Evolutionary conservation across 1,140 invertebrate species (phyloP).

Genomic region (Ceratosolen solmsi): DNA sequence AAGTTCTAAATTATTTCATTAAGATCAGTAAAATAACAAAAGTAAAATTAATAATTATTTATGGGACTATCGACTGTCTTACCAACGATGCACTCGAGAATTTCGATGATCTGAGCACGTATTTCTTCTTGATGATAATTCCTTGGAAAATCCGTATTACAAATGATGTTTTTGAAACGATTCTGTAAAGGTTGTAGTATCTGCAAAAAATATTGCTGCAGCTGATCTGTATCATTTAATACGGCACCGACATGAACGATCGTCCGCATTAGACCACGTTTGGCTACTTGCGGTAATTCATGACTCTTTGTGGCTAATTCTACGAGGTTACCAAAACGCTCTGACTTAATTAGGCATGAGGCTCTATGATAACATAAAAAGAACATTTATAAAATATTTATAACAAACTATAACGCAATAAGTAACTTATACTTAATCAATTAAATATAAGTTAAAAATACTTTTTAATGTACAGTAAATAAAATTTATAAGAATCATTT

Average conservation of each 20-base stretch:
- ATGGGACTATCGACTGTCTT: no score
- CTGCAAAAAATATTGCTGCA: conserved; percentile 73
- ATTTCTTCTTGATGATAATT: conserved; percentile 76
- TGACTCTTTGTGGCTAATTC: conserved; percentile 71
- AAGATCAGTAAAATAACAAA: no score
- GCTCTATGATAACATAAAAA: conserved; percentile 52
- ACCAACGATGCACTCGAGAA: conserved; percentile 81
- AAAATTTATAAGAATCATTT: no score
- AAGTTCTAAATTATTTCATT: no score
- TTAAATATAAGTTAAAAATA: no score
- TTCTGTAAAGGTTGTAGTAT: conserved; percentile 78
- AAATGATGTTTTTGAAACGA: conserved; percentile 76
- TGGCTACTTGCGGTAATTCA: conserved; percentile 71
- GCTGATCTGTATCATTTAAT: conserved; percentile 62
- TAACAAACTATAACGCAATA: no score
- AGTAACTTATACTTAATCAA: no score
- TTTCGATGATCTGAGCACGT: conserved; percentile 77
- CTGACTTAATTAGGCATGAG: conserved; percentile 60
- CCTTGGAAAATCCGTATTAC: conserved; percentile 75
- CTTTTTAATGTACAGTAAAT: no score
- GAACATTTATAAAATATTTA: no score
- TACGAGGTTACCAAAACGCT: conserved; percentile 65
- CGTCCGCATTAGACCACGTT: conserved; percentile 74
- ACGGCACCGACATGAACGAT: conserved; percentile 72
- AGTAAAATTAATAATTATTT: conserved; percentile 1